Evolutionary conservation across 2,888 invertebrate species (phyloP).

Genomic region (Clusia tigrina): DNA sequence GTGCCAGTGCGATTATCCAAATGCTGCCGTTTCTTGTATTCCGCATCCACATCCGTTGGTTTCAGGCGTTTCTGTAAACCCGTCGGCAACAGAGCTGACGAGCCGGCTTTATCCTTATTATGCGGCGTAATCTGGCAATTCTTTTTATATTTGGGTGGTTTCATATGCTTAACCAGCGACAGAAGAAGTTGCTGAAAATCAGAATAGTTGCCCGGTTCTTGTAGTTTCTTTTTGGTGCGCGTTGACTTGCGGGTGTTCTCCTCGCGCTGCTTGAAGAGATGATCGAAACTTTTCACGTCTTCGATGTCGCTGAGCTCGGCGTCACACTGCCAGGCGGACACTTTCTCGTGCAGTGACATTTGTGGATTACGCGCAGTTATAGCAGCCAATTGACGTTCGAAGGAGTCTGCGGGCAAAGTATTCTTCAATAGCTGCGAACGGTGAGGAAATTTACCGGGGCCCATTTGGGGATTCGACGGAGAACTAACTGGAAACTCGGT

Average conservation of each 20-base stretch:
- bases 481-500: conserved; percentile 62
- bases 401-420: conserved; percentile 52
- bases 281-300: conserved; percentile 57
- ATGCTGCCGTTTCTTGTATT: neutral
- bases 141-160: conserved; percentile 31
- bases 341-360: conserved; percentile 55
- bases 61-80: conserved; percentile 25
- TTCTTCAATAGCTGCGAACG: conserved; percentile 53
- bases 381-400: conserved; percentile 53
- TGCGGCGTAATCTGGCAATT: conserved; percentile 22
- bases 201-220: conserved; percentile 24
- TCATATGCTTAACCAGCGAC: conserved; percentile 38
- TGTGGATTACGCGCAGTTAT: conserved; percentile 53
- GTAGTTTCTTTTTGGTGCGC: neutral
- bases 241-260: conserved; percentile 29
- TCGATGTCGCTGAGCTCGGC: conserved; percentile 56
- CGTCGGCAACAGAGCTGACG: conserved; percentile 6
- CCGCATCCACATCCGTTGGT: conserved; percentile 13
- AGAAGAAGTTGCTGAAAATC: conserved; percentile 42
- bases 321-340: conserved; percentile 51
- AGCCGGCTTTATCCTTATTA: neutral
- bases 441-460: conserved; percentile 41
- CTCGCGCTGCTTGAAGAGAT: conserved; percentile 48
- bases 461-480: conserved; percentile 51
- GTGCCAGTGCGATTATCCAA: neutral